A percentile compares a stretch with the other conserved stretches of the same genome.
Conservation (phyloP, 2,113 vertebrate species). For the Epinephelus fuscoguttatus region DNA sequence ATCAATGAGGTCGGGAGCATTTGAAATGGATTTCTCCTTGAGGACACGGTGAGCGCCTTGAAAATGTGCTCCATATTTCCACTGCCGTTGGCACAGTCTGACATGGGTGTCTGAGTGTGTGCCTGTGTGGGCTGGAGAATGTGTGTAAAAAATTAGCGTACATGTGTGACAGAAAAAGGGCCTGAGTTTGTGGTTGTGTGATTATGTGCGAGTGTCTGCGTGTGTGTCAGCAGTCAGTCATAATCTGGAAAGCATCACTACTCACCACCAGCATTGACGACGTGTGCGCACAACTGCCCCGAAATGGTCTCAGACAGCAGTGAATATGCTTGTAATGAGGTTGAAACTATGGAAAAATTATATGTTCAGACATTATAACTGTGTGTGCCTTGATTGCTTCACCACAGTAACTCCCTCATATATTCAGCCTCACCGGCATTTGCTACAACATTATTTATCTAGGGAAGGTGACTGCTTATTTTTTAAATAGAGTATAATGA, state of each 20-base stretch:
- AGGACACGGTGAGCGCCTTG: conserved; percentile 44
- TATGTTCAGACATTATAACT: conserved; percentile 58
- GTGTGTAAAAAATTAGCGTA: conserved; percentile 70
- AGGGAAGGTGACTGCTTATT: conserved; percentile 10
- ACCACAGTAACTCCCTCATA: conserved; percentile 28
- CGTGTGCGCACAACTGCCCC: conserved; percentile 61
- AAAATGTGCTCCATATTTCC: conserved; percentile 62
- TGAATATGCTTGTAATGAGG: conserved; percentile 61
- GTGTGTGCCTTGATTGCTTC: conserved; percentile 47
- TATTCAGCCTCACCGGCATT: conserved; percentile 25
- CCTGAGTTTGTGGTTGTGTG: conserved; percentile 58
- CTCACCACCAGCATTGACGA: conserved; percentile 73
- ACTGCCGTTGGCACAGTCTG: conserved; percentile 43
- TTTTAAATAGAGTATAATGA: conserved; percentile 4
- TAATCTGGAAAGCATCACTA: conserved; percentile 82
- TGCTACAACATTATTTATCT: conserved; percentile 39
- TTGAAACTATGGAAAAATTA: conserved; percentile 54
- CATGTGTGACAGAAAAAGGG: conserved; percentile 68
- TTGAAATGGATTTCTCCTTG: conserved; percentile 56
- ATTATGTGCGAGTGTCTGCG: conserved; percentile 63
- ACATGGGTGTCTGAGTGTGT: conserved; percentile 55
- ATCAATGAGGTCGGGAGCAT: conserved; percentile 50
- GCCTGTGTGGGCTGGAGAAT: conserved; percentile 65
- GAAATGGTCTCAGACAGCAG: conserved; percentile 69
- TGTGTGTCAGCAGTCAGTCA: conserved; percentile 67